A percentile compares a stretch with the other conserved stretches of the same genome.
These are phyloP conservation scores for Tokudaia muenninki DNA, from an alignment of 2,797 vertebrate species.

Conservation along the genomic window DNA sequence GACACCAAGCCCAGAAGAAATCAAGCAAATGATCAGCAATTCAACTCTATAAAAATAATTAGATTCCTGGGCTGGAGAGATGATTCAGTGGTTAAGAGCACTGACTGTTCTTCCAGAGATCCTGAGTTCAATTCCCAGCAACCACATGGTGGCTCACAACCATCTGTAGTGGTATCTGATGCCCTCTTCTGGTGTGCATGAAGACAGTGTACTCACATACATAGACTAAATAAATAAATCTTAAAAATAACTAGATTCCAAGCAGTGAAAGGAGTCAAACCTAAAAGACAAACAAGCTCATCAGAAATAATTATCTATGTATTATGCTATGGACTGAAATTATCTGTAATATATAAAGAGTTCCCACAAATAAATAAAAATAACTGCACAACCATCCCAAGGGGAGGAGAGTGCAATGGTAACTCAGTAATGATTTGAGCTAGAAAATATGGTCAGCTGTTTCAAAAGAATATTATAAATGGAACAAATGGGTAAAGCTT, in stretches of 20 bases:
- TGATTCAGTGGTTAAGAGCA: background rate
- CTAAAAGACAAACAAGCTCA: constrained; percentile 27
- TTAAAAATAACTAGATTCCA: constrained; percentile 9
- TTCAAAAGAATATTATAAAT: constrained; percentile 30
- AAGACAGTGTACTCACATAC: background rate
- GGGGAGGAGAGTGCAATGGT: background rate
- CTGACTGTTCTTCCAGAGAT: background rate
- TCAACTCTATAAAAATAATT: constrained; percentile 20
- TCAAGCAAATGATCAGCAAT: background rate
- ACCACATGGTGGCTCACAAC: background rate
- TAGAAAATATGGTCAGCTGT: background rate
- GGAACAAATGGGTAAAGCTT: background rate
- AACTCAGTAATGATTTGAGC: background rate
- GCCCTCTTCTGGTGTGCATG: background rate
- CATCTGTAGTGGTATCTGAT: background rate
- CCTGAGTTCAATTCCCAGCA: background rate
- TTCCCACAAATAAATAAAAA: constrained; percentile 57
- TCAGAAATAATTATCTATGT: background rate
- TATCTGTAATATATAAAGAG: constrained; percentile 38
- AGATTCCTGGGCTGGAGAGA: background rate
- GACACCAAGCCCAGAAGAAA: background rate
- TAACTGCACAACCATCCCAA: constrained; percentile 9
- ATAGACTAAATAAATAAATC: background rate
- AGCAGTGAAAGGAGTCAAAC: constrained; percentile 42
- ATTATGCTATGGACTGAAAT: constrained; percentile 8